Evolutionary conservation across 2,113 vertebrate species (phyloP).

Genomic region (Microtus pennsylvanicus): DNA sequence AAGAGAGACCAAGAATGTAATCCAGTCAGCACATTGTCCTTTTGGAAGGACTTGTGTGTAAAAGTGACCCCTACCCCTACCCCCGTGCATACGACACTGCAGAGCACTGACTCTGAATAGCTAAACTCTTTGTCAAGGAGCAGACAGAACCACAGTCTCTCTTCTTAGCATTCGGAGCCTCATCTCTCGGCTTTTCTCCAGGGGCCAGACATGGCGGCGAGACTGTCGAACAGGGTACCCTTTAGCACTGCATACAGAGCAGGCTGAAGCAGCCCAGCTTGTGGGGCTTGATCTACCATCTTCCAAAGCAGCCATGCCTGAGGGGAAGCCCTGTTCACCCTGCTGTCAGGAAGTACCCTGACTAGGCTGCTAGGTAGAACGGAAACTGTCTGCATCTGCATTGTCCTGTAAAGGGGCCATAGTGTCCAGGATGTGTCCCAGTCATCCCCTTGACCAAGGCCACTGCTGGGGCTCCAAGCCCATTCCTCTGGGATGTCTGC

Average conservation of each 20-base stretch:
- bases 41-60: background rate
- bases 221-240: accelerated
- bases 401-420: accelerated
- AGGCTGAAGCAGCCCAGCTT: too few species aligned
- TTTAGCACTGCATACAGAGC: accelerated
- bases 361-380: accelerated
- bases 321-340: accelerated
- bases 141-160: background rate
- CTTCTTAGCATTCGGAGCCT: background rate
- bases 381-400: accelerated
- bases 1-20: background rate
- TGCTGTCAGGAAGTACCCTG: background rate
- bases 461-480: accelerated
- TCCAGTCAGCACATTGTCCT: accelerated
- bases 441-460: background rate
- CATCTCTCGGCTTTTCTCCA: background rate
- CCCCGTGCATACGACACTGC: too few species aligned
- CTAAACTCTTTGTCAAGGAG: background rate
- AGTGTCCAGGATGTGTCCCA: accelerated
- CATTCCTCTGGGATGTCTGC: too few species aligned
- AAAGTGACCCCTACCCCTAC: too few species aligned
- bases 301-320: accelerated
- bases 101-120: background rate
- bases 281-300: background rate
- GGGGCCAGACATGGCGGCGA: accelerated